Conservation (phyloP, 1,140 invertebrate genomes). For the Rhagoletis zephyria region DNA sequence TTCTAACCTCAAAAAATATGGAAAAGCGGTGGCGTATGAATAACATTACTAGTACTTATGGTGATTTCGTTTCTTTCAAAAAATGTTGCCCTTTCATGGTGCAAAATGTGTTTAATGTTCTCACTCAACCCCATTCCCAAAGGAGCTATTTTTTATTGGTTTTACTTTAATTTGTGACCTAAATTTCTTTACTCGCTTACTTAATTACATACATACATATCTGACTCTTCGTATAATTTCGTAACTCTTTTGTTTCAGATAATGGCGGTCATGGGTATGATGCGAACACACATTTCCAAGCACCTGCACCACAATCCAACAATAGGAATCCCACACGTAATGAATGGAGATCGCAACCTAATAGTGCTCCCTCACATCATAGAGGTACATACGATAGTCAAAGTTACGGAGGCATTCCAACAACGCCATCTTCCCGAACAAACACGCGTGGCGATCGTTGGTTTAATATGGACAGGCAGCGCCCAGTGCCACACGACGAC, state of each 20-base stretch:
- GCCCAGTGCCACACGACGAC: conserved; percentile 57
- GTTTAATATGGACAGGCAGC: conserved; percentile 67
- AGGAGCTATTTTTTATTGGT: too few species aligned
- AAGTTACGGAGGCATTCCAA: background rate
- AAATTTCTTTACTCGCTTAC: background rate
- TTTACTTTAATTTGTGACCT: too few species aligned
- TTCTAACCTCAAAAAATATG: too few species aligned
- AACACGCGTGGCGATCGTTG: conserved; percentile 62
- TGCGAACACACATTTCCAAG: background rate
- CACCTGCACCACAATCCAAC: background rate
- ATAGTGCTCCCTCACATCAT: conserved; percentile 9
- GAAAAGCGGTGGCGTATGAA: too few species aligned
- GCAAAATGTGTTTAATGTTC: too few species aligned
- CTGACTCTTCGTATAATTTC: background rate
- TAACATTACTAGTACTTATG: too few species aligned
- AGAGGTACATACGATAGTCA: conserved; percentile 56
- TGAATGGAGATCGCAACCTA: background rate
- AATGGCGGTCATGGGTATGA: background rate
- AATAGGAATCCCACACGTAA: background rate
- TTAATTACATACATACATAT: too few species aligned
- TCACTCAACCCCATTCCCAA: too few species aligned
- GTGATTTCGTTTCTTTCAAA: too few species aligned
- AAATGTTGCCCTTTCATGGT: too few species aligned
- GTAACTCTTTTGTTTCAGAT: background rate
- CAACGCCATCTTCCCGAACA: background rate